phyloP scores from a whole-genome alignment of 2,888 invertebrate species.

The Tetragonula carbonaria region DNA sequence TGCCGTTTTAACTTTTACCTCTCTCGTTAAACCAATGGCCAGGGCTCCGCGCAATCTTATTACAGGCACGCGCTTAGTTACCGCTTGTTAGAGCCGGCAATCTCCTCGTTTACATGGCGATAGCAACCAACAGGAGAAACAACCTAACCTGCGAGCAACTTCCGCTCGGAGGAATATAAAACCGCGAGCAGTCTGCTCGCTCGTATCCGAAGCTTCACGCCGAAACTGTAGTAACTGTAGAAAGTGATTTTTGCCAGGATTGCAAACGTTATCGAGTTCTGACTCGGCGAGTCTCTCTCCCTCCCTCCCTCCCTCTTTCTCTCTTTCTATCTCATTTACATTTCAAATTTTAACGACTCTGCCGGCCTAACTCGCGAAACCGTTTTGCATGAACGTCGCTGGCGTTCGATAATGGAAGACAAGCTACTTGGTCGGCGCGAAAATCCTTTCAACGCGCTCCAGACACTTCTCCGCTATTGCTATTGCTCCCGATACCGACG shows the following conservation, averaged over 20 bases:
- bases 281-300: slow-evolving; percentile 43
- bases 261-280: slow-evolving; percentile 62
- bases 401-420: slow-evolving; percentile 62
- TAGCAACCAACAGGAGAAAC: slow-evolving; percentile 30
- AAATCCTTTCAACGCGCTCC: slow-evolving; percentile 44
- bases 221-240: slow-evolving; percentile 51
- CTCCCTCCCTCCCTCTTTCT: slow-evolving; percentile 17
- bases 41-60: slow-evolving; percentile 44
- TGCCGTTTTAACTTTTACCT: slow-evolving; percentile 77
- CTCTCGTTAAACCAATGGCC: slow-evolving; percentile 64
- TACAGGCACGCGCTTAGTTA: slow-evolving; percentile 68
- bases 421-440: slow-evolving; percentile 42
- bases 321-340: slow-evolving; percentile 56
- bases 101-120: slow-evolving; percentile 74
- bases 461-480: background rate
- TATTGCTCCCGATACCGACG: slow-evolving; percentile 15
- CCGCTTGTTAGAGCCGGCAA: slow-evolving; percentile 74
- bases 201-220: slow-evolving; percentile 15
- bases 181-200: slow-evolving; percentile 56
- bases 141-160: background rate
- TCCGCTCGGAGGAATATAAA: slow-evolving; percentile 57
- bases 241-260: slow-evolving; percentile 69
- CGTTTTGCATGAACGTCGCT: slow-evolving; percentile 62
- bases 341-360: slow-evolving; percentile 70
- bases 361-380: slow-evolving; percentile 65